Evolutionary conservation across 2,888 invertebrate species (phyloP).

Genomic region (Heteromurus nitidus): DNA sequence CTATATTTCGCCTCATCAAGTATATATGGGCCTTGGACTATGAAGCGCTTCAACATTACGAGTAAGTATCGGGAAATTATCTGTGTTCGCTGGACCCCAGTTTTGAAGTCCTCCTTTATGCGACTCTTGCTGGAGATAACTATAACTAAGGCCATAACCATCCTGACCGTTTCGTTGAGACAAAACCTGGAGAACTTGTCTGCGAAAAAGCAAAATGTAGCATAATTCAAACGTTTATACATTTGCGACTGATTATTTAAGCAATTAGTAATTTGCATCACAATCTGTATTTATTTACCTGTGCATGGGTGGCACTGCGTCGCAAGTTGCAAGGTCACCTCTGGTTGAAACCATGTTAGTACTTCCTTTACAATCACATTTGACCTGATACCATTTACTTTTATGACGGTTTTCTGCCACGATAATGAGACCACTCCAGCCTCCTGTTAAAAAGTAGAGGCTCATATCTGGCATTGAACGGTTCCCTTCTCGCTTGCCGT

Average conservation of each 20-base stretch:
- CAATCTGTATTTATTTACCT: constrained; percentile 79
- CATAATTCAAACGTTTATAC: background rate
- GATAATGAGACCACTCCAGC: constrained; percentile 97
- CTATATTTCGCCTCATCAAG: background rate
- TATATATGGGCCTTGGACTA: background rate
- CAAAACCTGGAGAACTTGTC: background rate
- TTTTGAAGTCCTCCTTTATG: background rate
- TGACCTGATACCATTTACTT: constrained; percentile 96
- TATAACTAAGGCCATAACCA: background rate
- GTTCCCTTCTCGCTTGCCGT: constrained; percentile 92
- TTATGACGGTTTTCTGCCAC: constrained; percentile 97
- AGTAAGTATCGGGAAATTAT: background rate
- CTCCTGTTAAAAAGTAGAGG: constrained; percentile 95
- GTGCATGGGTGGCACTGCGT: constrained; percentile 96
- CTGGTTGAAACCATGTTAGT: constrained; percentile 98
- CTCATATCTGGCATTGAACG: constrained; percentile 96
- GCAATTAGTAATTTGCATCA: background rate
- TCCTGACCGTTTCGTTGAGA: background rate
- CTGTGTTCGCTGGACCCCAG: background rate
- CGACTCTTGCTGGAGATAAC: background rate
- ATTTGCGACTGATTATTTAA: background rate
- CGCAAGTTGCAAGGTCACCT: constrained; percentile 92
- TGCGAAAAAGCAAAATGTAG: background rate
- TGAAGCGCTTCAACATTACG: background rate
- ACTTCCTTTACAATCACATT: constrained; percentile 97